Evolutionary conservation across 1,140 invertebrate genomes (phyloP).

Genomic region (Magallana angulata): DNA sequence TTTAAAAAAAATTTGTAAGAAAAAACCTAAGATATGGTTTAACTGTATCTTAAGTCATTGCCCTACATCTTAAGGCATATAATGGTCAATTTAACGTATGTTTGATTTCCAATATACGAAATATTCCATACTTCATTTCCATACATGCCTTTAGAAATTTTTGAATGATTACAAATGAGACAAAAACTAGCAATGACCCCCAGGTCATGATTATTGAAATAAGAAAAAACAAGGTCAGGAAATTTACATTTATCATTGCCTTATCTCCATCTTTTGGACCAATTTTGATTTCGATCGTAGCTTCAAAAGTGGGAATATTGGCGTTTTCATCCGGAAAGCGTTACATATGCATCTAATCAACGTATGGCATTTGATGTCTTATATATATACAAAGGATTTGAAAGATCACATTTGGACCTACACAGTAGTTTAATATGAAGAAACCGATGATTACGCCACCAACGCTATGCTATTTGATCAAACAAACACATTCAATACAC

Average conservation of each 20-base stretch:
- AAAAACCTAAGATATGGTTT: too few species aligned
- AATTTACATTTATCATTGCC: neutral
- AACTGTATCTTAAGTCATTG: too few species aligned
- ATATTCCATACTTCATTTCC: neutral
- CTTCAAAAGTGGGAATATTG: neutral
- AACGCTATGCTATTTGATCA: neutral
- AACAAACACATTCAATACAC: neutral
- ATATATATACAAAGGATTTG: neutral
- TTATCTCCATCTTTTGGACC: neutral
- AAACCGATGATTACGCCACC: neutral
- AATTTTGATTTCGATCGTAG: neutral
- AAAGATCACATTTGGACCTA: neutral
- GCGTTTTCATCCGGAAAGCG: neutral
- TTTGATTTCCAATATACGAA: too few species aligned
- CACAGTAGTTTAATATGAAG: neutral
- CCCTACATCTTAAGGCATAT: too few species aligned
- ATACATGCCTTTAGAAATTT: neutral
- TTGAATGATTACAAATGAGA: neutral
- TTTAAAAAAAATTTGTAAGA: too few species aligned
- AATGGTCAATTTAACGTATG: too few species aligned
- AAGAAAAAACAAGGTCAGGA: neutral
- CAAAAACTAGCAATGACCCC: too few species aligned
- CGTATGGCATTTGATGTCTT: neutral
- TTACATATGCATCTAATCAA: constrained; percentile 1
- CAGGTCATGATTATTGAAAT: neutral